Base-by-base conservation (phyloP, 2,797 vertebrate genomes). In the Pseudochaenichthys georgianus region DNA sequence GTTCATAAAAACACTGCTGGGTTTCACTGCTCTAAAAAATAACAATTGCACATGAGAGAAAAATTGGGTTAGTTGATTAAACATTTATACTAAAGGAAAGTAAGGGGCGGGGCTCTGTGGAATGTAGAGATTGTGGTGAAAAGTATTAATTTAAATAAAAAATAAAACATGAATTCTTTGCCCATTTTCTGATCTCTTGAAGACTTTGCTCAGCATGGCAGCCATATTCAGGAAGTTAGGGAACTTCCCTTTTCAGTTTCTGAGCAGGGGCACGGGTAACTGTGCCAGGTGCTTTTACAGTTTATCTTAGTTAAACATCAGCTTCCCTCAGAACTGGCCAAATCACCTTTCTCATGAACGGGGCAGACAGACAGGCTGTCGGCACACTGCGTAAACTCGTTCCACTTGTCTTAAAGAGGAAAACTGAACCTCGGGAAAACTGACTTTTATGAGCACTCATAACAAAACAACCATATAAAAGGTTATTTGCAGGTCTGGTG, bases 301-400 rank as follows among this genome's bases (percentile, higher is more conserved):
- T 87, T 93, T 87, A 93, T 94, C 93, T 93, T 89, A 77, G 85
- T 93, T 88, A 94, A 93, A 94, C 90, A 94, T 90, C 81, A 92
- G 78, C 77, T 77, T 86, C 66, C 50, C 72, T 71, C 38, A 84
- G 81, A 91, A 84, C 68, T 67, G 1, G 11, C 51, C 31, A 52
- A 34, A 17, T 53, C 23, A 47, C 38, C 42, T 5, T 17, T 51
- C 34, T 1, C 58, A 68, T 42, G 19, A 55, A 46, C 1, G 9
- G 23, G 48, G 46, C 51, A 59, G 60, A 64, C 46, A 46, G 28
- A 58, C 65, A 48, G 41, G 58, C 50, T 80, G 70, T 55, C 41
- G 9, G 31, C 38, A 43, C 3, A 41, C n/a, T 69, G 65, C 34
- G 21, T 2, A 3, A 19, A 48, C 62, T 51, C 73, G 50, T 42